Evolutionary conservation across 2,888 invertebrate species (phyloP), one percentile per base, ranked within the genome.

Genomic region (Fissipunctia ypsillon): DNA sequence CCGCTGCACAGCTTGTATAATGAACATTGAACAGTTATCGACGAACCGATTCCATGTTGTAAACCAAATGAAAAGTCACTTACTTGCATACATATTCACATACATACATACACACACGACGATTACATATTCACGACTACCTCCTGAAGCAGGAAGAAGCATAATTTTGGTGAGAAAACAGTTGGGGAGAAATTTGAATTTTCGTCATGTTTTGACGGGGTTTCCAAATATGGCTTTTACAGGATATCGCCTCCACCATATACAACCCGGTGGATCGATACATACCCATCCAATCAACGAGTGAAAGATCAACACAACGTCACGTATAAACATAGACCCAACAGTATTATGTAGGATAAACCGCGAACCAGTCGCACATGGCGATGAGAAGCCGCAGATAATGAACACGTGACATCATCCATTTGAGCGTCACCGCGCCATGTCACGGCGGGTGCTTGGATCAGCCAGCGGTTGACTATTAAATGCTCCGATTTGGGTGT

Each of bases 11-110:
- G 70, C 70, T 78, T 81, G 61, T 74, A 68, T 67, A 73, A 57
- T 78, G 73, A 80, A 81, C 70, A 78, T 81, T 81, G 66, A 81
- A 70, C 59, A 78, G 69, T 59, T 50, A 56, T 65, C 68, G 66
- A 16, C 38, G n/a, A 7, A 28, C 14, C 35, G 12, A 69, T 59
- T 64, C 54, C 25, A 61, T 57, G 52, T 77, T 81, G 45, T 38
- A 41, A 69, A 57, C 35, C 43, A 54, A 72, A 66, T 57, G 38
- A 52, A 63, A 76, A 65, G 35, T 73, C 61, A 48, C 35, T 69
- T 76, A 50, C 41, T 70, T 77, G 45, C 54, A n/a, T n/a, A n/a
- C n/a, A n/a, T 77, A 77, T 77, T 65, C 73, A 59, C 48, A n/a
- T n/a, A n/a, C n/a, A n/a, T n/a, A n/a, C n/a, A n/a, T n/a, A n/a